A percentile compares a stretch with the other conserved stretches of the same genome.
Evolutionary conservation across 2,888 invertebrate species (phyloP).

Genomic region (Pardosa pseudoannulata): DNA sequence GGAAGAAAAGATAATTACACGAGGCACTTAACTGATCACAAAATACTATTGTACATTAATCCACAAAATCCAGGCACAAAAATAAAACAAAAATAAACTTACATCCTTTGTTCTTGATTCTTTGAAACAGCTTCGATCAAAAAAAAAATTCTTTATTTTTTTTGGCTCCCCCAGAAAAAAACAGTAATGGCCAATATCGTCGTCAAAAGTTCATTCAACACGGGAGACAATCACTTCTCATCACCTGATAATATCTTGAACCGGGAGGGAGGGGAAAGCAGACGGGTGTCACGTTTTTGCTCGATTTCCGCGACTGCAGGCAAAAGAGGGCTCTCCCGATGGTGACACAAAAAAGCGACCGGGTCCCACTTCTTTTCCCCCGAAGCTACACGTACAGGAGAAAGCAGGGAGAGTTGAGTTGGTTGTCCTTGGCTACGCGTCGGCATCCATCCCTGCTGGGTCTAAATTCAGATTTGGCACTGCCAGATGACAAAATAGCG

Average conservation of each 20-base stretch:
- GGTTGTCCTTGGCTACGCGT: slow-evolving; percentile 59
- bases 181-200: background rate
- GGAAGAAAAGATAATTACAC: too few relatives aligned
- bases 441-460: slow-evolving; percentile 50
- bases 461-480: slow-evolving; percentile 73
- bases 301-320: background rate
- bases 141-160: too few relatives aligned
- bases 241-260: slow-evolving; percentile 32
- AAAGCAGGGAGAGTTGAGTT: slow-evolving; percentile 36
- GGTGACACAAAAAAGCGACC: slow-evolving; percentile 10
- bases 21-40: too few relatives aligned
- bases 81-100: too few relatives aligned
- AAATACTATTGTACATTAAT: too few relatives aligned
- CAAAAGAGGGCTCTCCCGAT: slow-evolving; percentile 4
- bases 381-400: background rate
- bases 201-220: background rate
- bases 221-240: background rate
- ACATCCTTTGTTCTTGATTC: too few relatives aligned
- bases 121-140: too few relatives aligned
- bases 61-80: too few relatives aligned
- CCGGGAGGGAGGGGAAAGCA: background rate
- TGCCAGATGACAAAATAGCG: slow-evolving; percentile 57
- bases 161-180: too few relatives aligned
- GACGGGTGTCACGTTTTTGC: background rate
- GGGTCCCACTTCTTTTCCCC: slow-evolving; percentile 18